Evolutionary conservation across 1,140 invertebrate genomes (phyloP), one percentile per base, ranked within the genome.

Genomic region (Neocloeon triangulifer): DNA sequence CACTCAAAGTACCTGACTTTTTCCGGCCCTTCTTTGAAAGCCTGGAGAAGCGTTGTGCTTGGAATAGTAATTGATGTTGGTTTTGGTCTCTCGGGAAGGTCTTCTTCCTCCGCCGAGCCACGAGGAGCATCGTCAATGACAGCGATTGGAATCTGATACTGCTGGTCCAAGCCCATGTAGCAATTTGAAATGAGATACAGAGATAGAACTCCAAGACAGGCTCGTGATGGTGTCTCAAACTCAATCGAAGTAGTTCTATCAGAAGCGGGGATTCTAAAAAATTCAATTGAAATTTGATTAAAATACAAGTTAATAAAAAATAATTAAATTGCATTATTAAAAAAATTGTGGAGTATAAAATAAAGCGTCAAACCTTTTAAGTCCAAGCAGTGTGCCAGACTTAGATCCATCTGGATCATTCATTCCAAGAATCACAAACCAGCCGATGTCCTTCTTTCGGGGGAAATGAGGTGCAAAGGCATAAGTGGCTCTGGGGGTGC

Each of bases 111-210:
- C n/a, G n/a, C n/a, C n/a, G n/a, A n/a, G n/a, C n/a, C n/a, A n/a
- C n/a, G n/a, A n/a, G n/a, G n/a, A n/a, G n/a, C n/a, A n/a, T n/a
- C 15, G 19, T 31, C 33, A 26, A 39, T 25, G n/a, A 77, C 51
- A 42, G 74, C 66, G 35, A 76, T 47, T 32, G 63, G 52, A 25
- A 79, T 47, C 38, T 72, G 58, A 45, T 86, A 95, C 47, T 97
- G 85, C 46, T 97, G 91, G 58, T 98, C 94, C 7, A 96, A 57
- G 14, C 88, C 91, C 17, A 97, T 57, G 46, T 96, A 94, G 31
- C 73, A 79, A 55, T 98, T 91, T 32, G 85, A 92, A 57, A 96
- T 69, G 8, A 97, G 47, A 46, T 84, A 95, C 10, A 95, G 43
- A 1, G 73, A 80, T 39, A 86, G 67, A 28, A 73, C 69, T 10